These are phyloP conservation scores for Steatornis caripensis DNA, from an alignment of 2,113 vertebrate species.

Conservation along the genomic window DNA sequence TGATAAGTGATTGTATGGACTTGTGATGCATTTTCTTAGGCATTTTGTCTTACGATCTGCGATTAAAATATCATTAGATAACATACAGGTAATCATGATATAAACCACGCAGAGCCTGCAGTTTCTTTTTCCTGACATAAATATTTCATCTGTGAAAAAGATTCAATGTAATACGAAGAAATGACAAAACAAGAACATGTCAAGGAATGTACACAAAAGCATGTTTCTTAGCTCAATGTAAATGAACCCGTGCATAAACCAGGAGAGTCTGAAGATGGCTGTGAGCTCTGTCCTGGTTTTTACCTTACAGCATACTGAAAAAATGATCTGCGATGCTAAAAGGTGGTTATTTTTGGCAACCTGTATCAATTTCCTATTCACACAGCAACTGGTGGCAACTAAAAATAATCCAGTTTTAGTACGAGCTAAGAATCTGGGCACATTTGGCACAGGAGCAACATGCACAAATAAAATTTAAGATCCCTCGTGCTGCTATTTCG, in stretches of 20 bases:
- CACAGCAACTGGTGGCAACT: constrained; percentile 76
- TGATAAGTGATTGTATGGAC: not conserved
- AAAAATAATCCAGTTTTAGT: constrained; percentile 68
- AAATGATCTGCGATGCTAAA: constrained; percentile 27
- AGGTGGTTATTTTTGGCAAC: constrained; percentile 66
- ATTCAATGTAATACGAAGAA: constrained; percentile 22
- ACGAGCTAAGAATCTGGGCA: constrained; percentile 54
- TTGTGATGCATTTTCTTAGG: not conserved
- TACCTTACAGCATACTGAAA: constrained; percentile 34
- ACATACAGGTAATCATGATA: not conserved
- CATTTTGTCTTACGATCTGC: not conserved
- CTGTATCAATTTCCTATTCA: constrained; percentile 63
- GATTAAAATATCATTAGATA: not conserved
- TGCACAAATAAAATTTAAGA: constrained; percentile 32
- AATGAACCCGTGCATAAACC: not conserved
- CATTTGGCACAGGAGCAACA: not conserved
- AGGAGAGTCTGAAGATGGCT: not conserved
- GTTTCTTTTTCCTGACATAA: constrained; percentile 6
- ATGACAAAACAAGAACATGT: not conserved
- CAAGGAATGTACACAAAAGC: not conserved
- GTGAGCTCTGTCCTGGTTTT: not conserved
- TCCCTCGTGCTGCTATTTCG: constrained; percentile 25
- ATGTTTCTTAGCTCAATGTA: constrained; percentile 13
- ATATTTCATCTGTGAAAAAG: not conserved
- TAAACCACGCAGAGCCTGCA: not conserved